Evolutionary conservation across 2,113 vertebrate genomes (phyloP), one percentile per base, ranked within the genome.

Genomic region (Oryzias javanicus): DNA sequence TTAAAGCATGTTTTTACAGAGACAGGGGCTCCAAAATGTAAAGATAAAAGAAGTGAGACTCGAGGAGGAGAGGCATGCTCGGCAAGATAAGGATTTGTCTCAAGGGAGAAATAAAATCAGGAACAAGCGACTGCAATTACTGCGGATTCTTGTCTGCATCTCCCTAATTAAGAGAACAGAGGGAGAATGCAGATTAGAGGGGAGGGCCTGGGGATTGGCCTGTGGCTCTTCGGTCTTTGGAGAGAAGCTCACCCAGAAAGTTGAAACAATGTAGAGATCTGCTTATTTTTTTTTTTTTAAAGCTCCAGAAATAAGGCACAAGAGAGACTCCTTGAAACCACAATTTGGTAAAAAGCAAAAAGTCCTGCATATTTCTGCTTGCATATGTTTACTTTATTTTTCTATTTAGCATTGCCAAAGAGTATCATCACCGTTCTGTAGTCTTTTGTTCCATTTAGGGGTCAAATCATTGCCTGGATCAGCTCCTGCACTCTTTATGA

Each of bases 231-330:
- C 42, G 49, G 41, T 79, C 84, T 74, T 70, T 53, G 49, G 76
- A 74, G 81, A 73, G 49, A 76, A 67, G 52, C 53, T 54, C 71
- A 67, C 64, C 53, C 16, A 63, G 84, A 72, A 79, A 79, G 63
- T 79, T 41, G 62, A 79, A 84, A 82, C 78, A 83, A 67, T 74
- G 66, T 80, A 59, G 57, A 47, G 49, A 55, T 67, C 76, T 82
- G 40, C 74, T 83, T 86, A 77, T 83, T 29, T 88, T 83, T 66
- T n/a, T n/a, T n/a, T n/a, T n/a, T n/a, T n/a, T n/a, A n/a, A n/a
- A 82, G 83, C 56, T 55, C 19, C 1, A 14, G 50, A 60, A 42
- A 25, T 16, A 46, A 70, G 63, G 60, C 4, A 29, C 14, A 42
- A 35, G 18, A 20, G 44, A 57, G 60, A 14, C 47, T 49, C 52